These are phyloP conservation scores for Pipistrellus nathusii DNA, from an alignment of 2,797 vertebrate species.

Conservation along the genomic window DNA sequence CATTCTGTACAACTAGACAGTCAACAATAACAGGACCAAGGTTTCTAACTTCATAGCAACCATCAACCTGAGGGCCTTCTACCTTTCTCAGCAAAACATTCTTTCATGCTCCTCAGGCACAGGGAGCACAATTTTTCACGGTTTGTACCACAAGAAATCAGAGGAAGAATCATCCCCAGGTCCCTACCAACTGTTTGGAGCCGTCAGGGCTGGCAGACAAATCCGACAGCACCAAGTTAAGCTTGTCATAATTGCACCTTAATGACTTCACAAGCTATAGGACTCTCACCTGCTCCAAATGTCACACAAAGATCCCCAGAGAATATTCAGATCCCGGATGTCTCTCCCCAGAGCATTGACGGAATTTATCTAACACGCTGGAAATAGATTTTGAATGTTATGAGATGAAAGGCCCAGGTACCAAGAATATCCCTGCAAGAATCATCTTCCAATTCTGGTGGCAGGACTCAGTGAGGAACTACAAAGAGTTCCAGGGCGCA, in stretches of 20 bases:
- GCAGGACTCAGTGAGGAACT: neutral
- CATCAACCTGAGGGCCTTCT: neutral
- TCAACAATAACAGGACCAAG: neutral
- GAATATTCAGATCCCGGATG: slow-evolving; percentile 29
- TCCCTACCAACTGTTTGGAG: slow-evolving; percentile 45
- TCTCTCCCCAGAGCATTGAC: slow-evolving; percentile 19
- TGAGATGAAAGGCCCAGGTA: slow-evolving; percentile 53
- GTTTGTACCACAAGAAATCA: slow-evolving; percentile 1
- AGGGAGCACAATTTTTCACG: neutral
- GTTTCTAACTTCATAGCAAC: slow-evolving; percentile 8
- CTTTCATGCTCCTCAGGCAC: neutral
- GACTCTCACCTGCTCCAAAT: slow-evolving; percentile 59
- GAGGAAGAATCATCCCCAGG: slow-evolving; percentile 1
- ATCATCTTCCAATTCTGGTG: neutral
- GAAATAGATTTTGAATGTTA: slow-evolving; percentile 59
- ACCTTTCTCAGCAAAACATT: slow-evolving; percentile 10
- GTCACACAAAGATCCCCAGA: slow-evolving; percentile 56
- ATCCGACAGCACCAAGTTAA: slow-evolving; percentile 63
- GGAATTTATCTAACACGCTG: slow-evolving; percentile 44
- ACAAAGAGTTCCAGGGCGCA: neutral
- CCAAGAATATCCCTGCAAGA: neutral
- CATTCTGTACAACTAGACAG: neutral
- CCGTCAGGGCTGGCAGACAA: slow-evolving; percentile 56
- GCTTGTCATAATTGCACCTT: slow-evolving; percentile 58
- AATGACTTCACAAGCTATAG: slow-evolving; percentile 65